Percentiles rank a stretch among this genome's conserved stretches.
Conservation (phyloP, 2,797 vertebrate species). For the Muscicapa comitata region DNA sequence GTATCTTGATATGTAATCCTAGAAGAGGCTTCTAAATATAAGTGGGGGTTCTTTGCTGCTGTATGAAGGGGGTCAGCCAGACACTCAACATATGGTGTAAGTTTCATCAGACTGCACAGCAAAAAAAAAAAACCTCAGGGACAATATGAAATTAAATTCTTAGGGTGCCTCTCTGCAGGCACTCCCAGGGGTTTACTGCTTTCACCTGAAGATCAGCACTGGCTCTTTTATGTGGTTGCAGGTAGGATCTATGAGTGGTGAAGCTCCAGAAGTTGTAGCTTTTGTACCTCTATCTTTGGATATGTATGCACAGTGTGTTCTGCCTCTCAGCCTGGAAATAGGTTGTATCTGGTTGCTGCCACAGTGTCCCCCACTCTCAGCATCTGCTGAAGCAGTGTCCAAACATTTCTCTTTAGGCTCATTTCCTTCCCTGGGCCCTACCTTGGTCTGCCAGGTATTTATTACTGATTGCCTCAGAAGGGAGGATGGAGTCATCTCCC, state of each 20-base stretch:
- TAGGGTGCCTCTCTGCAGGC: neutral
- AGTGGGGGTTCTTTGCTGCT: constrained; percentile 25
- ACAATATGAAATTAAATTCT: neutral
- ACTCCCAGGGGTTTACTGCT: neutral
- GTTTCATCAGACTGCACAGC: neutral
- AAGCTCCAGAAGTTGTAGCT: neutral
- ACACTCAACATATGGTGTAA: neutral
- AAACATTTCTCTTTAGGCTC: neutral
- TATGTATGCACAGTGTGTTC: neutral
- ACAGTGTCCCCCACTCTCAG: neutral
- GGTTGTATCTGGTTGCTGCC: neutral
- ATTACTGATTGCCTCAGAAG: neutral
- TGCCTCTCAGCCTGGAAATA: neutral
- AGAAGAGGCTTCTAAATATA: constrained; percentile 84
- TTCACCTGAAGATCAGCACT: neutral
- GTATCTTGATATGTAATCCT: constrained; percentile 84
- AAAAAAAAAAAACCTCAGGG: neutral
- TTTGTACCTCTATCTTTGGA: neutral
- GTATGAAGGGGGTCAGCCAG: neutral
- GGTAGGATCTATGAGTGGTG: neutral
- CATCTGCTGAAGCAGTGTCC: neutral
- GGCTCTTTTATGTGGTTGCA: neutral
- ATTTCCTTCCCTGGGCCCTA: neutral
- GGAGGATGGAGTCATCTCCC: neutral
- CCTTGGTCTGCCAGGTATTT: neutral